Evolutionary conservation across 2,113 vertebrate genomes (phyloP), one percentile per base, ranked within the genome.

Genomic region (Malurus melanocephalus): DNA sequence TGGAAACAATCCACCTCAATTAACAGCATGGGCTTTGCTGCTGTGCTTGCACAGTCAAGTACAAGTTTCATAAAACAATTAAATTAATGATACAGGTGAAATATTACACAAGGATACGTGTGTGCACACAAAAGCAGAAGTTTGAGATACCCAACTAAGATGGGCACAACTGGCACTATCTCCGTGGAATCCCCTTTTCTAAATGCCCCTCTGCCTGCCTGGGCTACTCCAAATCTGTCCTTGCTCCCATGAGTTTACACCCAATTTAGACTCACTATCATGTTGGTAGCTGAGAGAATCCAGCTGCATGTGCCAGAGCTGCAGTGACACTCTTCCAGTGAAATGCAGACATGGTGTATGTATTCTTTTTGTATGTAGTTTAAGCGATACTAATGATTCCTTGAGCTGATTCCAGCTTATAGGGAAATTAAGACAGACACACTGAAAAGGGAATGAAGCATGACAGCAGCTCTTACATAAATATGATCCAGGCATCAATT

Each of bases 381-480:
- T 87, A 84, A 90, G 64, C 27, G 72, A 87, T 71, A 80, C 64
- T 85, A 92, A 82, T 67, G 77, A 90, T 72, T 80, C 72, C 84
- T 71, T 72, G 68, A 1, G 2, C 80, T 68, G 80, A 75, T 89
- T 89, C 67, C 80, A 82, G 62, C 80, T 85, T 51, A 27, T 10
- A 27, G 62, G 59, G 67, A 92, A 91, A 94, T 67, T 53, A 86
- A 94, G 90, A 83, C 72, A 91, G 85, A 79, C 88, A 93, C 80
- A 79, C 52, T 71, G 77, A 91, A 94, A 93, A 2, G 19, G 32
- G 90, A 90, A 88, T 48, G 57, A 93, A 88, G 85, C 80, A 80
- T 46, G 80, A 93, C 89, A 90, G 87, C 76, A 86, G 64, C 72
- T 79, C 80, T 90, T 82, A 85, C 84, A 80, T 88, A 90, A 88